Conservation (phyloP, 2,113 vertebrate genomes). For the Entosphenus tridentatus region DNA sequence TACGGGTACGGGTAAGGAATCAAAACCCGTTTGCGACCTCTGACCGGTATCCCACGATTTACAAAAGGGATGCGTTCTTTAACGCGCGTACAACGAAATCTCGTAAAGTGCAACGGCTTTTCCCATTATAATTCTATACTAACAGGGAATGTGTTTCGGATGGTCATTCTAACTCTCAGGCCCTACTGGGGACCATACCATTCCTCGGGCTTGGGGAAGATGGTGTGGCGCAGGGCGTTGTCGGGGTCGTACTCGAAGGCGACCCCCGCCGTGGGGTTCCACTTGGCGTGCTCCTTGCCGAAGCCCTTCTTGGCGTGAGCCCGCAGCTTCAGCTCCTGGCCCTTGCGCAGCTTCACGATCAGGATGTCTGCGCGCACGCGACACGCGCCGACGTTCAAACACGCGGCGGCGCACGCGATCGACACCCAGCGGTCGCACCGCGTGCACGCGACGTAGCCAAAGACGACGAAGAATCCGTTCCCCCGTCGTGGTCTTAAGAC, state of each 20-base stretch:
- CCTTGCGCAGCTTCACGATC: slow-evolving; percentile 79
- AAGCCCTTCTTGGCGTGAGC: slow-evolving; percentile 95
- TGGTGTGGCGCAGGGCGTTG: slow-evolving; percentile 72
- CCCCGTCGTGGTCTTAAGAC: no score
- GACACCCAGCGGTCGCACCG: background rate
- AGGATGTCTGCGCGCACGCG: slow-evolving; percentile 43
- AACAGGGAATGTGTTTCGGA: background rate
- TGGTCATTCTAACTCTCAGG: background rate
- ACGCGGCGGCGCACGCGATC: no score
- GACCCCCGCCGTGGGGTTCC: slow-evolving; percentile 87
- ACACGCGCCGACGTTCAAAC: no score
- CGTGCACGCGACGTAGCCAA: no score
- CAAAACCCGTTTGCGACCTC: no score
- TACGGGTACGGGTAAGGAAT: no score
- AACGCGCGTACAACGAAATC: no score
- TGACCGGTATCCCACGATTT: no score
- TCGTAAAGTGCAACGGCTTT: no score
- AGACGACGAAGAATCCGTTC: no score
- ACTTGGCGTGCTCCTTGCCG: slow-evolving; percentile 92
- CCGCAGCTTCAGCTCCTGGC: slow-evolving; percentile 66
- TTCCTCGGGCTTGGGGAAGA: slow-evolving; percentile 79
- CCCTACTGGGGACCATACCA: slow-evolving; percentile 27
- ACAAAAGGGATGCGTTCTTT: no score
- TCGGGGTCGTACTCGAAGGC: slow-evolving; percentile 91
- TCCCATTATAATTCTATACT: no score